Evolutionary conservation across 2,797 vertebrate genomes (phyloP).

Genomic region (Mionectes olivaceus): DNA sequence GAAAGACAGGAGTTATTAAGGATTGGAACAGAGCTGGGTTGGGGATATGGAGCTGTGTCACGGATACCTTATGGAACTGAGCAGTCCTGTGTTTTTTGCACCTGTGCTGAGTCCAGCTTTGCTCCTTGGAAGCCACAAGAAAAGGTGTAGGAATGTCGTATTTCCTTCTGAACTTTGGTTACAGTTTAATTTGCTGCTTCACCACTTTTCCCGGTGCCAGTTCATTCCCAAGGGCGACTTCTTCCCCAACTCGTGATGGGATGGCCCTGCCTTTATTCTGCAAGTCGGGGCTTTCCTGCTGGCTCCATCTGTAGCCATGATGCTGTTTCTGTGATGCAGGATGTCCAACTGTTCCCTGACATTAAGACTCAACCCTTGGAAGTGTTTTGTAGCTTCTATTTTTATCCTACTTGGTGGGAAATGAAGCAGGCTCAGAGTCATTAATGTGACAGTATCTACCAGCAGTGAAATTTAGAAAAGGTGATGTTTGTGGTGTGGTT

Average conservation of each 20-base stretch:
- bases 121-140: background rate
- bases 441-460: background rate
- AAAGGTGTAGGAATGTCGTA: fast-evolving
- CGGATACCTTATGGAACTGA: background rate
- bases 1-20: background rate
- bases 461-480: background rate
- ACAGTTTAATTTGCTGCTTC: background rate
- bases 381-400: background rate
- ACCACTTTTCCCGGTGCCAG: background rate
- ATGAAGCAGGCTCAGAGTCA: background rate
- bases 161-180: background rate
- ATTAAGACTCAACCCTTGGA: background rate
- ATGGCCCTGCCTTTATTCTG: background rate
- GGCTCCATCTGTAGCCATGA: background rate
- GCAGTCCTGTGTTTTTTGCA: background rate
- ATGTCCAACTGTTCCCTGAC: background rate
- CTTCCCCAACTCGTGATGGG: background rate
- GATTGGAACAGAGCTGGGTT: background rate
- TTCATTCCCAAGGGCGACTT: background rate
- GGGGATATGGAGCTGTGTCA: background rate
- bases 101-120: background rate
- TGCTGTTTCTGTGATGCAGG: background rate
- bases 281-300: background rate
- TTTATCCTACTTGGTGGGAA: background rate
- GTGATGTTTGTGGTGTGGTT: background rate